Base-by-base conservation (phyloP, 2,888 invertebrate genomes). In the Endomychus coccineus region DNA sequence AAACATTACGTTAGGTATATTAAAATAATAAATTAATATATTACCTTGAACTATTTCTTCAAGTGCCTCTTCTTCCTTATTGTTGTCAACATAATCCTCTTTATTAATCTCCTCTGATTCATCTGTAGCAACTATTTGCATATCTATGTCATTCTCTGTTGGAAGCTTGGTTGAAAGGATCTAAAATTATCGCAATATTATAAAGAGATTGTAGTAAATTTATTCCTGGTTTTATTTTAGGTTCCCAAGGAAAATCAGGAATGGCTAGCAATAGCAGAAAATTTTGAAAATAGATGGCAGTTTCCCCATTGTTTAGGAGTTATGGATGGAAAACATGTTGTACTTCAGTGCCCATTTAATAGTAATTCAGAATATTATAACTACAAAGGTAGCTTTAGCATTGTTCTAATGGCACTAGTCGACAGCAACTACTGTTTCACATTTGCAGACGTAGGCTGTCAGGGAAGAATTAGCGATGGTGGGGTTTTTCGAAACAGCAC, bases 321-420 rank as follows among this genome's bases (percentile, higher is more conserved):
- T 12, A 39, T 55, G 3, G 59, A 60, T 42, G 58, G 54, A 2
- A 52, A 60, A 37, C 56, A 61, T 36, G 43, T 59, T n/a, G 31
- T 32, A 15, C 49, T 56, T 17, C 44, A 50, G 42, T 41, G 42
- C 14, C 58, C 58, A 10, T 16, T 24, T 4, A 40, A 49, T 22
- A 48, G 43, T 14, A 55, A 52, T 5, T 46, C 46, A 17, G 32
- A 40, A 19, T 61, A 47, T 39, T 54, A 47, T 38, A 61, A 61
- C 27, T 58, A 58, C 36, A 59, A 59, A 42, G 39, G 40, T 19
- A 40, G 27, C 27, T 49, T 46, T 40, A 55, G 51, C 34, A 47
- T 58, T 27, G 50, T 57, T 13, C 36, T 59, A 14, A 28, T 59
- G 38, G 54, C 53, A 22, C 4, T 54, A 27, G 54, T 46, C 22